Base-by-base conservation (phyloP, 2,113 vertebrate genomes). In the Aphyosemion australe region DNA sequence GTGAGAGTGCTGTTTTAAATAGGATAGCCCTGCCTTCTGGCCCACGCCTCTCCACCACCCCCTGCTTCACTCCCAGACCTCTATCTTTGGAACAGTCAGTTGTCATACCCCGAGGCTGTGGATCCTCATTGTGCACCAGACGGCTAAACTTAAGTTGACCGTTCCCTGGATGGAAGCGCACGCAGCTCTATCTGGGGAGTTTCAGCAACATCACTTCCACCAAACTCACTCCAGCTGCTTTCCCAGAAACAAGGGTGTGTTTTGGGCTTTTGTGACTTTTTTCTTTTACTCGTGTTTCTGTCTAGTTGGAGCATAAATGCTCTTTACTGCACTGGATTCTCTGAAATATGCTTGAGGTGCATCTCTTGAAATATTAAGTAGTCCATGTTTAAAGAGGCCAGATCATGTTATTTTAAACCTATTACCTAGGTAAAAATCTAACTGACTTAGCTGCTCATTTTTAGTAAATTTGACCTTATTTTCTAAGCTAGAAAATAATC, bases 1-100 rank as follows among this genome's bases (percentile, higher is more conserved):
- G 61, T 71, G 80, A 84, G 72, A 71, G 67, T 59, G 71, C 70
- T 58, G 65, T 88, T 93, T 89, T 91, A 91, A 91, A 91, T 90
- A 89, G 90, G 78, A 81, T 60, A 67, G 64, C 62, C 41, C 48
- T 48, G 41, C 59, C 41, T 15, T 49, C 41, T 1, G 9, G 15
- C 55, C 49, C 19, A 19, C 61, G 18, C 12, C 12, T 3, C 18
- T 26, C 26, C 58, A 4, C 10, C 62, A 46, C 19, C 51, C 53
- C 21, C 66, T 19, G 45, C 42, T 34, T 20, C 11, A 12, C 59
- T 52, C 56, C 61, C 51, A 5, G 34, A 39, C 61, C 68, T 73
- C 85, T 90, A 87, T 90, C 85, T 90, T 86, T 91, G 91, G 86
- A 78, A 61, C 39, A 68, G 78, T 74, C 64, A 55, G 74, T 55